These are phyloP conservation scores for Clostera curtula DNA, from an alignment of 2,888 invertebrate genomes.

Conservation along the genomic window DNA sequence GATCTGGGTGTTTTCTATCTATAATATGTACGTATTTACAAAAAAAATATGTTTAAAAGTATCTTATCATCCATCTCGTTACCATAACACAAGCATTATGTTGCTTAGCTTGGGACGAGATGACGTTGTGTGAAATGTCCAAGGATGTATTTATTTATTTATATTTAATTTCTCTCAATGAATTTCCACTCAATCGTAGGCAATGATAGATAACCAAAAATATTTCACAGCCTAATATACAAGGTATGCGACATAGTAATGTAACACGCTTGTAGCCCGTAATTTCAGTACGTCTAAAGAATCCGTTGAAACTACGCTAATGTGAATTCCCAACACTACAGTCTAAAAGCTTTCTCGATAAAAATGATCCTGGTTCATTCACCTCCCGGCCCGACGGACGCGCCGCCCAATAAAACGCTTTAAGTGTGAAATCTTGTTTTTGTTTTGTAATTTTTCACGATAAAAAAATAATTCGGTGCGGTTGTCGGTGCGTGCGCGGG, in stretches of 20 bases:
- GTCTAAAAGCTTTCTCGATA: conserved; percentile 26
- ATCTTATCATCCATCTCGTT: too few species aligned
- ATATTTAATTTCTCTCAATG: too few species aligned
- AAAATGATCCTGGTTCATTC: conserved; percentile 27
- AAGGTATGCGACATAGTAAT: background rate
- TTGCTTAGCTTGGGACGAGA: too few species aligned
- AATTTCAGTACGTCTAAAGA: too few species aligned
- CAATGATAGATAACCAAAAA: too few species aligned
- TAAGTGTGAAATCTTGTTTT: conserved; percentile 47
- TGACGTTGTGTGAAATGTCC: too few species aligned
- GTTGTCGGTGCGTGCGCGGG: conserved; percentile 19
- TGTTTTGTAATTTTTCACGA: conserved; percentile 41
- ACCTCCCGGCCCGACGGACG: conserved; percentile 21
- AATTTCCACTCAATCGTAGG: too few species aligned
- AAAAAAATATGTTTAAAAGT: too few species aligned
- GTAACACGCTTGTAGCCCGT: background rate
- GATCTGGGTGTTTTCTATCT: too few species aligned
- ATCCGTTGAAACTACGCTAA: conserved; percentile 18
- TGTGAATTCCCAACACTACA: conserved; percentile 20
- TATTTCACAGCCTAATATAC: background rate
- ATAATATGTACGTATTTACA: too few species aligned
- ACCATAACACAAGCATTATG: too few species aligned
- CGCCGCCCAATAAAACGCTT: conserved; percentile 27
- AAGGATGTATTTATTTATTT: too few species aligned
- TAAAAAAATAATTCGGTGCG: conserved; percentile 27